A percentile compares a stretch with the other conserved stretches of the same genome.
Conservation (phyloP, 2,113 vertebrate genomes). For the Tyto alba region DNA sequence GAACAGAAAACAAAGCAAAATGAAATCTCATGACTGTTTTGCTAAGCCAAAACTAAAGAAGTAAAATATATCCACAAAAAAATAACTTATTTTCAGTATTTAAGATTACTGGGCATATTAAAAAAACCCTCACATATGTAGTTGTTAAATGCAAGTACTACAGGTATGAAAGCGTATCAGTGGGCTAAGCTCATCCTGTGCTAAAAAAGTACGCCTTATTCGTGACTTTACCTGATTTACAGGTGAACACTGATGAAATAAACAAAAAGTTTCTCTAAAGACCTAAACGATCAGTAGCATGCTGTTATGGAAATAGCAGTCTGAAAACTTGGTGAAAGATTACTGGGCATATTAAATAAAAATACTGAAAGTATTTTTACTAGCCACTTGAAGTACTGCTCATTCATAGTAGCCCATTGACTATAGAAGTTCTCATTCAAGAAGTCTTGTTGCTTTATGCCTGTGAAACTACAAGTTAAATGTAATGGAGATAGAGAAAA, state of each 20-base stretch:
- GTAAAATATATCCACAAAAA: background rate
- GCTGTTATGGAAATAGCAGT: background rate
- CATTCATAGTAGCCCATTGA: constrained; percentile 33
- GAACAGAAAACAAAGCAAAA: background rate
- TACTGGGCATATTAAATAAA: too few relatives aligned
- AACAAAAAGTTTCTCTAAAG: background rate
- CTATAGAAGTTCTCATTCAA: background rate
- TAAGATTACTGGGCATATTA: background rate
- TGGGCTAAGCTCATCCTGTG: background rate
- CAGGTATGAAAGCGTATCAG: background rate
- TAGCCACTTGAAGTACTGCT: constrained; percentile 55
- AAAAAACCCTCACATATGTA: background rate
- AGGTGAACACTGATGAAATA: background rate
- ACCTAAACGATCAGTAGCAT: background rate
- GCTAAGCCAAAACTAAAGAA: background rate
- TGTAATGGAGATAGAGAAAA: constrained; percentile 27
- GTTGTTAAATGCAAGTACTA: background rate
- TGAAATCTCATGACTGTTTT: background rate
- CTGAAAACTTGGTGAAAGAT: background rate
- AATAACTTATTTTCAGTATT: too few relatives aligned
- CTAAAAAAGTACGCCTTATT: background rate
- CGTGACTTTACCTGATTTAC: background rate
- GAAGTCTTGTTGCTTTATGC: background rate
- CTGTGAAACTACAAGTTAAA: constrained; percentile 37
- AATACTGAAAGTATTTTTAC: constrained; percentile 47